Conservation (phyloP, 2,113 vertebrate species). For the Gobio gobio region DNA sequence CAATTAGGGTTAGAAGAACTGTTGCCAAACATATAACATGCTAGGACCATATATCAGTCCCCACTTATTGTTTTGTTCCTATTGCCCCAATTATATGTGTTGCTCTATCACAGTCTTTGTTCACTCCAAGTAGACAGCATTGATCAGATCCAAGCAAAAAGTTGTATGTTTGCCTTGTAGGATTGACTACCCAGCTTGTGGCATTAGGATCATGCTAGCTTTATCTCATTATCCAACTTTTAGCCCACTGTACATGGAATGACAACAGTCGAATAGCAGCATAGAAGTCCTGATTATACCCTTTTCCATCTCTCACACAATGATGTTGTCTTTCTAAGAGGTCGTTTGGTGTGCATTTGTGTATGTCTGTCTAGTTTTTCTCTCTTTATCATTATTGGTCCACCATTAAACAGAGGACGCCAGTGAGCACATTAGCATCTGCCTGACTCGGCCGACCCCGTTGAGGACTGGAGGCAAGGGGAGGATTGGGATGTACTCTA, state of each 20-base stretch:
- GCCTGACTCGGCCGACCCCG: background rate
- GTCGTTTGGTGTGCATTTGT: background rate
- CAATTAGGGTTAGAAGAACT: too few species aligned
- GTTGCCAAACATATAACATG: too few species aligned
- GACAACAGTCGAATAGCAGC: background rate
- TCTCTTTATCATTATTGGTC: conserved; percentile 32
- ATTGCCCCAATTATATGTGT: too few species aligned
- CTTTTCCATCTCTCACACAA: conserved; percentile 9
- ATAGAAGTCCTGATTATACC: conserved; percentile 40
- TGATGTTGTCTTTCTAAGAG: conserved; percentile 5
- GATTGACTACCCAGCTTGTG: background rate
- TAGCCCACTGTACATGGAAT: conserved; percentile 32
- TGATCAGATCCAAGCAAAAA: conserved; percentile 33
- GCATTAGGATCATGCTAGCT: conserved; percentile 40
- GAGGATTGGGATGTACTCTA: conserved; percentile 51
- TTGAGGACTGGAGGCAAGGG: conserved; percentile 30
- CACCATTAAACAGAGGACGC: conserved; percentile 36
- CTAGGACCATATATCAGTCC: too few species aligned
- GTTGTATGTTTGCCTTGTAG: conserved; percentile 1
- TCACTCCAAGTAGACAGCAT: conserved; percentile 15
- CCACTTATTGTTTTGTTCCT: too few species aligned
- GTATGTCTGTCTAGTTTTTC: conserved; percentile 18
- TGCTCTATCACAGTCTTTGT: background rate
- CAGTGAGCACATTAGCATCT: conserved; percentile 38
- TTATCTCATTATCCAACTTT: conserved; percentile 50